A percentile compares a stretch with the other conserved stretches of the same genome.
phyloP scores from a whole-genome alignment of 2,888 invertebrate genomes.

The Campoplex nolae region DNA sequence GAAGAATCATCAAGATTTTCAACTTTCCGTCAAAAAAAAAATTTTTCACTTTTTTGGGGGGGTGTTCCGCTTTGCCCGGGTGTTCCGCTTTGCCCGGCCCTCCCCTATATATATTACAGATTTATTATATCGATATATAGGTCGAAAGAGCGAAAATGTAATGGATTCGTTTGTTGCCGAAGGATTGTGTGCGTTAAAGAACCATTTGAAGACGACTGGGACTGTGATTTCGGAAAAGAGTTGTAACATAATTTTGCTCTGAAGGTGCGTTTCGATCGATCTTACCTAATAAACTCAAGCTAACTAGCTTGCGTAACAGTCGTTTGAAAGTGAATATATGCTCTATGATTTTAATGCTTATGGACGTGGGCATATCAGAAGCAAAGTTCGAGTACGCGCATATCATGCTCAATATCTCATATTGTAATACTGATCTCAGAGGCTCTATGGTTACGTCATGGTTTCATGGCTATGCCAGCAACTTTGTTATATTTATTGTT shows the following conservation, averaged over 20 bases:
- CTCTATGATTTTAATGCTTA: constrained; percentile 41
- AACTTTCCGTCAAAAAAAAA: too few relatives aligned
- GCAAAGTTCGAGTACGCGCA: not conserved
- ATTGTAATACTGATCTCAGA: constrained; percentile 48
- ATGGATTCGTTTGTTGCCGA: not conserved
- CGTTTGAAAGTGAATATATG: constrained; percentile 29
- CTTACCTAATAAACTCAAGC: constrained; percentile 57
- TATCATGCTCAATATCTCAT: not conserved
- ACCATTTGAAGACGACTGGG: not conserved
- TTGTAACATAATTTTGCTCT: not conserved
- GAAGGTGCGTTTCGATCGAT: constrained; percentile 37
- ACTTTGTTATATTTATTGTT: too few relatives aligned
- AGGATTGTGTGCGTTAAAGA: constrained; percentile 5
- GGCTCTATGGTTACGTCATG: constrained; percentile 32
- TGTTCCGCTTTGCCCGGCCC: too few relatives aligned
- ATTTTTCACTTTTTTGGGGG: too few relatives aligned
- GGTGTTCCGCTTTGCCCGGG: too few relatives aligned
- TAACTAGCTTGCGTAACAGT: constrained; percentile 50
- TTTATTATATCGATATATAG: not conserved
- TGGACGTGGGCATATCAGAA: constrained; percentile 13
- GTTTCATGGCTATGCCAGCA: not conserved
- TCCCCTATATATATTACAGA: not conserved
- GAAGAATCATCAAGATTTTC: too few relatives aligned
- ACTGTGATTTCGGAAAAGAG: not conserved
- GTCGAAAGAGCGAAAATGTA: not conserved